These are phyloP conservation scores for Sesamia inferens DNA, from an alignment of 2,888 invertebrate genomes.

Conservation along the genomic window DNA sequence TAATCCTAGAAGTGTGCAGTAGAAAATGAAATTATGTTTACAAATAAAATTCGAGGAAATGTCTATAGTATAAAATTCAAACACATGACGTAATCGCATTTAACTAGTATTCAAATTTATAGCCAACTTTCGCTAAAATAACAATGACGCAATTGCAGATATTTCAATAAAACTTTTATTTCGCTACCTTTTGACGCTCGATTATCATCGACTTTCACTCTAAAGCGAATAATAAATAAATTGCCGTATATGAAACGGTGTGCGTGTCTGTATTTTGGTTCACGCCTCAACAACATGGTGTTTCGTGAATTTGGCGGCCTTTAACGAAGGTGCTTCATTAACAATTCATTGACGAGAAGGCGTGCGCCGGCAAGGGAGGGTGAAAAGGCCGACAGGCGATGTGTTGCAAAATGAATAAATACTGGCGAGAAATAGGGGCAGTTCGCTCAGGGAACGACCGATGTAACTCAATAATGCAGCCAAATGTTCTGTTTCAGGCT, in stretches of 20 bases:
- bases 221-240: slow-evolving; percentile 68
- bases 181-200: slow-evolving; percentile 61
- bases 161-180: slow-evolving; percentile 60
- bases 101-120: slow-evolving; percentile 49
- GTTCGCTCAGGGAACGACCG: slow-evolving; percentile 85
- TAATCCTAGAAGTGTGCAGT: slow-evolving; percentile 51
- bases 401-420: slow-evolving; percentile 90
- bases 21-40: neutral
- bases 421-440: slow-evolving; percentile 89
- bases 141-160: slow-evolving; percentile 66
- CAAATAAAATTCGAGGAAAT: neutral
- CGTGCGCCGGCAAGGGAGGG: slow-evolving; percentile 81
- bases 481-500: slow-evolving; percentile 64
- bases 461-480: slow-evolving; percentile 84
- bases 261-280: slow-evolving; percentile 85
- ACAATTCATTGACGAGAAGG: slow-evolving; percentile 85
- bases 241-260: slow-evolving; percentile 67
- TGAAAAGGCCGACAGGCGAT: slow-evolving; percentile 86
- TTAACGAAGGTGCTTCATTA: slow-evolving; percentile 85
- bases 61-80: slow-evolving; percentile 28
- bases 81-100: slow-evolving; percentile 57
- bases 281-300: slow-evolving; percentile 79
- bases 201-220: slow-evolving; percentile 65
- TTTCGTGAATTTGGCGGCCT: slow-evolving; percentile 87
- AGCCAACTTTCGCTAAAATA: slow-evolving; percentile 65